phyloP scores from a whole-genome alignment of 1,140 invertebrate species.

The Hyles vespertilio region DNA sequence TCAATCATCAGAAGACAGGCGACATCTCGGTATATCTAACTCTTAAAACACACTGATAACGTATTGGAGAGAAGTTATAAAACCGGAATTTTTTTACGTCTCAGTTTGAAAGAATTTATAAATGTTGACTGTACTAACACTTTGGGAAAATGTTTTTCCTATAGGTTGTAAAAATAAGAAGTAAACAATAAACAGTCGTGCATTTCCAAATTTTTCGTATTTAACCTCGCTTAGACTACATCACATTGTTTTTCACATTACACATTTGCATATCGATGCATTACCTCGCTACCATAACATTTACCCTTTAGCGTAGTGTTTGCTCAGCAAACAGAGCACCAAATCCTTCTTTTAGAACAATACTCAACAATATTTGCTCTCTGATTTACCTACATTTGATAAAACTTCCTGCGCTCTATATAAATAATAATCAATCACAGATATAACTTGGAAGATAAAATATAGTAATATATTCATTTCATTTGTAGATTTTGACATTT shows the following conservation, averaged over 20 bases:
- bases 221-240: too few relatives aligned
- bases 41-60: conserved; percentile 17
- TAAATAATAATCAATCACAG: conserved; percentile 27
- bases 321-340: conserved; percentile 5
- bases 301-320: background rate
- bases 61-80: background rate
- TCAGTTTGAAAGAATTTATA: background rate
- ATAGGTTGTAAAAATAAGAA: too few relatives aligned
- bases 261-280: conserved; percentile 2
- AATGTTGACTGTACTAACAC: too few relatives aligned
- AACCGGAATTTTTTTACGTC: too few relatives aligned
- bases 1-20: conserved; percentile 41
- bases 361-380: conserved; percentile 17
- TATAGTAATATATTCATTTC: conserved; percentile 12
- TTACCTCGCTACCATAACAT: conserved; percentile 5
- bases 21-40: conserved; percentile 10
- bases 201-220: too few relatives aligned
- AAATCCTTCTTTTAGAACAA: conserved; percentile 14
- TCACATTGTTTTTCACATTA: background rate
- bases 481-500: conserved; percentile 8
- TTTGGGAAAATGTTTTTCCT: too few relatives aligned
- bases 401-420: conserved; percentile 24
- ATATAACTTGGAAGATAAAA: conserved; percentile 6
- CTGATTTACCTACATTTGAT: conserved; percentile 20
- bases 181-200: too few relatives aligned